Conservation (phyloP, 2,113 vertebrate species). For the Corvus moneduloides region DNA sequence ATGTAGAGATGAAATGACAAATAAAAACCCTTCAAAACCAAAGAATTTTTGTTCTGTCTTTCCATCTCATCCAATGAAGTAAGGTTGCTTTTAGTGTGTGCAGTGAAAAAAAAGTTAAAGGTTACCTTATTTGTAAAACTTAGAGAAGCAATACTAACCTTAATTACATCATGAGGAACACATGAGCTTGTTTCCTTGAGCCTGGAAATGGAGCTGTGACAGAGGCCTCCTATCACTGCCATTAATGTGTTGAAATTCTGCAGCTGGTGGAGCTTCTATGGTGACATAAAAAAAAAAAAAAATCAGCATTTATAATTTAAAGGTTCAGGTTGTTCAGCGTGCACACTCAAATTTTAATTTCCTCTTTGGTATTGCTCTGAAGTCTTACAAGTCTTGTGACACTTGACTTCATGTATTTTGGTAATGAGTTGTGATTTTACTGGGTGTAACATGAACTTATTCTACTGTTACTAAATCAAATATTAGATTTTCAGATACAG, state of each 20-base stretch:
- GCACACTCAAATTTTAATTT: not conserved
- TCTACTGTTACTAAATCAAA: not conserved
- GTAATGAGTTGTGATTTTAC: not conserved
- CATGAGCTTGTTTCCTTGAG: slow-evolving; percentile 94
- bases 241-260: slow-evolving; percentile 98
- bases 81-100: not conserved
- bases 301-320: not conserved
- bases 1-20: not conserved
- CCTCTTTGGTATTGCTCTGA: not conserved
- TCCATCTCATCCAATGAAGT: not conserved
- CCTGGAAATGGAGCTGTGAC: slow-evolving; percentile 94
- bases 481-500: not conserved
- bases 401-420: not conserved
- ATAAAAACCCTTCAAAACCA: not conserved
- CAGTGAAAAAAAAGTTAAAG: not conserved
- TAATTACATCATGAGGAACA: slow-evolving; percentile 87
- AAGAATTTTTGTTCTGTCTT: not conserved
- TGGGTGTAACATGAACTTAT: not conserved
- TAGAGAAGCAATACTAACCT: slow-evolving; percentile 76
- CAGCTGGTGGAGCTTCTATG: slow-evolving; percentile 87
- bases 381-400: not conserved
- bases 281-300: not conserved
- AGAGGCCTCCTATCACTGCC: slow-evolving; percentile 94
- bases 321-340: not conserved
- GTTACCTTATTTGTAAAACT: not conserved